Evolutionary conservation across 2,888 invertebrate genomes (phyloP).

Genomic region (Eucera pruinosa): DNA sequence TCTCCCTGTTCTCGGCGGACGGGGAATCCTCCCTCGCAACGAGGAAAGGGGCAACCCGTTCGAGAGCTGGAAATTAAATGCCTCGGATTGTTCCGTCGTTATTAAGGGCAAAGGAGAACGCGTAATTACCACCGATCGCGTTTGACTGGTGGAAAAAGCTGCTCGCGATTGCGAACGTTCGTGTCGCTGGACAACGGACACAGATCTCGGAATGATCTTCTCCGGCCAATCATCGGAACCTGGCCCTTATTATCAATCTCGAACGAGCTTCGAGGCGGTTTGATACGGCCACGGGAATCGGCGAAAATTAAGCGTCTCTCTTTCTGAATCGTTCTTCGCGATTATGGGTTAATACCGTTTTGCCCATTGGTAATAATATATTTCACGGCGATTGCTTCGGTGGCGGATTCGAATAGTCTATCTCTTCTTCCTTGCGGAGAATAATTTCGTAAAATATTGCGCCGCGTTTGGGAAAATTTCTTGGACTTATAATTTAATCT

Average conservation of each 20-base stretch:
- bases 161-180: slow-evolving; percentile 47
- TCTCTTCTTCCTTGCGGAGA: too few relatives aligned
- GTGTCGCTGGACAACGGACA: slow-evolving; percentile 50
- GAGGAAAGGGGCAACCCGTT: slow-evolving; percentile 38
- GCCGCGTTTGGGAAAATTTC: too few relatives aligned
- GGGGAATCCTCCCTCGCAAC: slow-evolving; percentile 74
- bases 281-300: slow-evolving; percentile 32
- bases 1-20: slow-evolving; percentile 57
- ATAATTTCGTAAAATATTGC: too few relatives aligned
- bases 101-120: slow-evolving; percentile 59
- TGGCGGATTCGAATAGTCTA: too few relatives aligned
- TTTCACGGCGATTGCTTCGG: slow-evolving; percentile 4
- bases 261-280: slow-evolving; percentile 17
- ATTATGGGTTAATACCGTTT: slow-evolving; percentile 59
- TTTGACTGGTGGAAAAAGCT: slow-evolving; percentile 56
- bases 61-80: slow-evolving; percentile 77
- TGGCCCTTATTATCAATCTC: slow-evolving; percentile 31
- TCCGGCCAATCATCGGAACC: slow-evolving; percentile 34
- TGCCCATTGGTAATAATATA: slow-evolving; percentile 49
- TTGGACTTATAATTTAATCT: too few relatives aligned
- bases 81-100: slow-evolving; percentile 74
- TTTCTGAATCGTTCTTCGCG: slow-evolving; percentile 33
- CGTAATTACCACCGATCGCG: slow-evolving; percentile 63
- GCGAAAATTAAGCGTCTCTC: slow-evolving; percentile 60
- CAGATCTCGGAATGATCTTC: background rate